Evolutionary conservation across 1,140 invertebrate genomes (phyloP).

Genomic region (Ectropis grisescens): DNA sequence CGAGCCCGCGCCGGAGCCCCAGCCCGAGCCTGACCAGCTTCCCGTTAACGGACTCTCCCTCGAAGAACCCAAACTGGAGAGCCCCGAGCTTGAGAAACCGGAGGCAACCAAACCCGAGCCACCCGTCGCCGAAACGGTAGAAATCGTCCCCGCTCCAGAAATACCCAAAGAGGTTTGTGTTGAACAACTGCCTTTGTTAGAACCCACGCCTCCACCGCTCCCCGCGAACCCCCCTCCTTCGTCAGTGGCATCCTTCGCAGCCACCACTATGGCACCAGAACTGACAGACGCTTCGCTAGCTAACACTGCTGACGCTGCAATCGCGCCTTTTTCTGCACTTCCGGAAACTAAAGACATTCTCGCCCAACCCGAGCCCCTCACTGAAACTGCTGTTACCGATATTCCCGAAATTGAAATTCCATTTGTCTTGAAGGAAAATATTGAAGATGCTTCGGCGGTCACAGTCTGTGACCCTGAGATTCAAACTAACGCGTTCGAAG

Average conservation of each 20-base stretch:
- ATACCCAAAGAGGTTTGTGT: conserved; percentile 69
- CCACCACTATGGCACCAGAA: conserved; percentile 67
- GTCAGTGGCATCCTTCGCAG: conserved; percentile 66
- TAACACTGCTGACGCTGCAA: conserved; percentile 40
- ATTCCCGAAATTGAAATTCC: too few species aligned
- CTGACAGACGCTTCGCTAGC: conserved; percentile 54
- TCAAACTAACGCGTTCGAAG: too few species aligned
- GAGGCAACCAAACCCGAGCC: conserved; percentile 48
- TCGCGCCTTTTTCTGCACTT: conserved; percentile 15
- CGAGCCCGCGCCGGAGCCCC: conserved; percentile 30
- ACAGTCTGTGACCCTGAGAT: neutral
- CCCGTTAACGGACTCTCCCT: conserved; percentile 57
- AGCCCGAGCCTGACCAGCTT: conserved; percentile 43
- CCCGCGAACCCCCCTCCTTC: conserved; percentile 67
- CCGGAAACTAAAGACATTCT: conserved; percentile 20
- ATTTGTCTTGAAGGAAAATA: conserved; percentile 17
- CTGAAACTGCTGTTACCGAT: conserved; percentile 16
- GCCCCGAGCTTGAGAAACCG: conserved; percentile 25
- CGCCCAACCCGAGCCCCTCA: conserved; percentile 17
- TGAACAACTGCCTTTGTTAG: conserved; percentile 61
- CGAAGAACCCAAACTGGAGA: conserved; percentile 44
- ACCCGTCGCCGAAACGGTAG: conserved; percentile 30
- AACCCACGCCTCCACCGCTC: conserved; percentile 64
- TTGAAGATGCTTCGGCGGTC: conserved; percentile 7
- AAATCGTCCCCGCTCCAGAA: conserved; percentile 46